Evolutionary conservation across 2,888 invertebrate species (phyloP).

Genomic region (Pandemis heparana): DNA sequence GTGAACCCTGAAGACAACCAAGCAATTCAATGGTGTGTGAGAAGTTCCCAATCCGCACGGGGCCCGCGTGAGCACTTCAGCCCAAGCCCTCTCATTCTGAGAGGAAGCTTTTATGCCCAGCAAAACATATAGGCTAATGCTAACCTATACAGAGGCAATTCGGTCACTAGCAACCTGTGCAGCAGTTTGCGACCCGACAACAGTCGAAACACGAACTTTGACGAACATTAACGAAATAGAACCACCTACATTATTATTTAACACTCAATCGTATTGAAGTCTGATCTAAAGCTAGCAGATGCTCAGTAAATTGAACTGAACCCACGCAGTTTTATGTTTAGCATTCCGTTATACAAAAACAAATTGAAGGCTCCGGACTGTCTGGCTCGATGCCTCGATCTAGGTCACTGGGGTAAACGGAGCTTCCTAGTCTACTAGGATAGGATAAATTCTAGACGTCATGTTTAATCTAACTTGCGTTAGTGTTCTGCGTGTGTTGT

Average conservation of each 20-base stretch:
- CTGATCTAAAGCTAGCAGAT: not conserved
- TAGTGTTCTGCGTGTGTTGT: not conserved
- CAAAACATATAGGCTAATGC: too few species aligned
- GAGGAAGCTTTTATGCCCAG: too few species aligned
- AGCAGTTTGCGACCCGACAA: too few species aligned
- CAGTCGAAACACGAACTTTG: too few species aligned
- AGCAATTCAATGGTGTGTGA: too few species aligned
- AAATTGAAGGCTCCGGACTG: slow-evolving; percentile 30
- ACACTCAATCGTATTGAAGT: not conserved
- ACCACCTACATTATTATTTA: not conserved
- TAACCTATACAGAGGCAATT: too few species aligned
- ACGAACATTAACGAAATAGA: too few species aligned
- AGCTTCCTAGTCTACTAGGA: slow-evolving; percentile 40
- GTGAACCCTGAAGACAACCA: too few species aligned
- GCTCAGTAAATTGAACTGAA: not conserved
- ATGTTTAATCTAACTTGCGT: not conserved
- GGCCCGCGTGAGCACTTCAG: too few species aligned
- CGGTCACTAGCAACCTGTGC: too few species aligned
- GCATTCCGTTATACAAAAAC: slow-evolving; percentile 10
- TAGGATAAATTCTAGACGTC: slow-evolving; percentile 28
- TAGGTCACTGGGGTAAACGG: slow-evolving; percentile 54
- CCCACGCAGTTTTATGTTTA: slow-evolving; percentile 6
- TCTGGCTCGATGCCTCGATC: slow-evolving; percentile 43
- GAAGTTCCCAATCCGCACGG: too few species aligned
- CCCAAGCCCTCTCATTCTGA: too few species aligned